phyloP scores from a whole-genome alignment of 1,140 invertebrate genomes.

The Atta texana region DNA sequence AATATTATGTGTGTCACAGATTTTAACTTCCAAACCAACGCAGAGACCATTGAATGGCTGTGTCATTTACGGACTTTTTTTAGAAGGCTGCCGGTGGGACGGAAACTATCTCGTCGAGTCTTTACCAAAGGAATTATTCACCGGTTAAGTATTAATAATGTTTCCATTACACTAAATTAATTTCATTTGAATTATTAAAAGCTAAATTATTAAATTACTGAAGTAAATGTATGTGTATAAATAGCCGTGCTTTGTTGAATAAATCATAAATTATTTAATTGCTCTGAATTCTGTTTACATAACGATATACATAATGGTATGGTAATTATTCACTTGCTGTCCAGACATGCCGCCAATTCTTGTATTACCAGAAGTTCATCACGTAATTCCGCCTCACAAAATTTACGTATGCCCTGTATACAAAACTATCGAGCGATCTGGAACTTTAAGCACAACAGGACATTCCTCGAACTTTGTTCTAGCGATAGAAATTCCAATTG shows the following conservation, averaged over 20 bases:
- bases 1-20: slow-evolving; percentile 78
- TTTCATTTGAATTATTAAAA: neutral
- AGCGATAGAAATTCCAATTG: slow-evolving; percentile 89
- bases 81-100: slow-evolving; percentile 91
- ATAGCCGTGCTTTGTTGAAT: neutral
- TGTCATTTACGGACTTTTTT: slow-evolving; percentile 90
- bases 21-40: slow-evolving; percentile 84
- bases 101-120: slow-evolving; percentile 88
- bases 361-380: slow-evolving; percentile 88
- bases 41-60: slow-evolving; percentile 89
- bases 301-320: neutral
- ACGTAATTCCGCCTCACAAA: slow-evolving; percentile 80
- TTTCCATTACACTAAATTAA: neutral
- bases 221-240: neutral
- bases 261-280: neutral
- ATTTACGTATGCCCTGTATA: slow-evolving; percentile 92
- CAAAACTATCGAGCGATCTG: slow-evolving; percentile 90
- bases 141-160: slow-evolving; percentile 82
- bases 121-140: slow-evolving; percentile 88
- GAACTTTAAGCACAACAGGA: slow-evolving; percentile 92
- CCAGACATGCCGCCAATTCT: slow-evolving; percentile 89
- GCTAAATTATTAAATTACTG: neutral
- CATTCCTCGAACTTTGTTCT: slow-evolving; percentile 94
- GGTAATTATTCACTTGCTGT: slow-evolving; percentile 44
- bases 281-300: neutral